Evolutionary conservation across 1,140 invertebrate genomes (phyloP), one percentile per base, ranked within the genome.

Genomic region (Potamilus streckersoni): DNA sequence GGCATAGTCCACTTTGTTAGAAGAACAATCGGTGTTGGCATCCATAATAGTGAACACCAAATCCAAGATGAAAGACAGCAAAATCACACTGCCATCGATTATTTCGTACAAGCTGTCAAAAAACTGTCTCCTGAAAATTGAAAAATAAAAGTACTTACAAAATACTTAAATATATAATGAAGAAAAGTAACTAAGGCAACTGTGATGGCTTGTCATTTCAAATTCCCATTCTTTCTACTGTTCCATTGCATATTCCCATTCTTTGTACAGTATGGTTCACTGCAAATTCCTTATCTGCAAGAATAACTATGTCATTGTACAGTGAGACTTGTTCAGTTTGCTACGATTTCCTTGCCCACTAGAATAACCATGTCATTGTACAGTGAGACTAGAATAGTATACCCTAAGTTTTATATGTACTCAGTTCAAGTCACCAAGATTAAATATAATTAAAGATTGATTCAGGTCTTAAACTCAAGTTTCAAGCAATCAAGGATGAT

Each of bases 71-170:
- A 92, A 91, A 13, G 90, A 90, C 55, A 88, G 80, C 0, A 91
- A 68, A 2, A 92, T 88, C 56, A 92, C 85, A n/a, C 89, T 80
- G 78, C 90, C 87, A 81, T 92, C 91, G 17, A 91, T 76, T 11
- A 88, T 76, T 79, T 92, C 91, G 79, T 90, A 86, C 84, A 89
- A 89, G 68, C 86, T 85, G 72, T 81, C 79, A 79, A 91, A 91
- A 66, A 87, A 88, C 20, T 67, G 20, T 27, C 74, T 76, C 31
- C 86, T 87, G 74, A 12, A 83, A 81, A 65, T 14, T 59, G 20
- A 20, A 62, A 23, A 49, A 67, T 31, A 69, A 1, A 23, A 67
- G 27, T 11, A 69, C 31, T 62, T 15, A 69, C 23, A 55, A 19
- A 59, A 60, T 59, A 59, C 15, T 59, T 3, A 20, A 11, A 4